A percentile compares a stretch with the other conserved stretches of the same genome.
phyloP scores from a whole-genome alignment of 2,888 invertebrate species.

The Drosophila siamana region DNA sequence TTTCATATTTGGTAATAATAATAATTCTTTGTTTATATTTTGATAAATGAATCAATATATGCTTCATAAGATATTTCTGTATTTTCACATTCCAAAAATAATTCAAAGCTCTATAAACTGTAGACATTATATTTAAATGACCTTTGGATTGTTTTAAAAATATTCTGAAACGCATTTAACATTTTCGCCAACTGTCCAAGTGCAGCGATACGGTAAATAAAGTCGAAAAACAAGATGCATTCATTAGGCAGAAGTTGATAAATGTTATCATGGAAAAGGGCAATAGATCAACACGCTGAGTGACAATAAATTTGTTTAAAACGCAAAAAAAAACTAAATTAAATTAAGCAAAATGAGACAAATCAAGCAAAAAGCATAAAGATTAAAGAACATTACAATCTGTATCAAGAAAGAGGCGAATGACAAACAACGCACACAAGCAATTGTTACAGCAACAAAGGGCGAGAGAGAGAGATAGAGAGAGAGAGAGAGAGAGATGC shows the following conservation, averaged over 20 bases:
- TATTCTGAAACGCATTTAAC: constrained; percentile 25
- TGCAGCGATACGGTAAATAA: constrained; percentile 14
- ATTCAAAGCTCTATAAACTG: background rate
- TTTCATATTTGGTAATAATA: no score
- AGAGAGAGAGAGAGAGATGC: constrained; percentile 14
- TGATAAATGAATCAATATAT: no score
- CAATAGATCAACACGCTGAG: constrained; percentile 52
- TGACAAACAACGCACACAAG: constrained; percentile 36
- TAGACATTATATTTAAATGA: background rate
- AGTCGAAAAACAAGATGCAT: constrained; percentile 5
- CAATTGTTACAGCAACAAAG: constrained; percentile 5
- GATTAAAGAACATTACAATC: constrained; percentile 35
- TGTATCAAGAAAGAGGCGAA: constrained; percentile 25
- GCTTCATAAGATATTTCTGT: no score
- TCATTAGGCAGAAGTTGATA: constrained; percentile 11
- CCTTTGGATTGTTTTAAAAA: constrained; percentile 2
- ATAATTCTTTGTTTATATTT: no score
- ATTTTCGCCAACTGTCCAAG: constrained; percentile 45
- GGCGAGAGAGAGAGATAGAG: background rate
- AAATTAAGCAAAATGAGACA: constrained; percentile 6
- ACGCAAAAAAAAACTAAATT: constrained; percentile 55
- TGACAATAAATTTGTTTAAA: constrained; percentile 61
- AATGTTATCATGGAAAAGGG: constrained; percentile 58
- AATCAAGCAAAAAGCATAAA: constrained; percentile 24
- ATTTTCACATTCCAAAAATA: background rate